A percentile compares a stretch with the other conserved stretches of the same genome.
These are phyloP conservation scores for Andrena chrysosceles DNA, from an alignment of 2,888 invertebrate genomes.

Conservation along the genomic window DNA sequence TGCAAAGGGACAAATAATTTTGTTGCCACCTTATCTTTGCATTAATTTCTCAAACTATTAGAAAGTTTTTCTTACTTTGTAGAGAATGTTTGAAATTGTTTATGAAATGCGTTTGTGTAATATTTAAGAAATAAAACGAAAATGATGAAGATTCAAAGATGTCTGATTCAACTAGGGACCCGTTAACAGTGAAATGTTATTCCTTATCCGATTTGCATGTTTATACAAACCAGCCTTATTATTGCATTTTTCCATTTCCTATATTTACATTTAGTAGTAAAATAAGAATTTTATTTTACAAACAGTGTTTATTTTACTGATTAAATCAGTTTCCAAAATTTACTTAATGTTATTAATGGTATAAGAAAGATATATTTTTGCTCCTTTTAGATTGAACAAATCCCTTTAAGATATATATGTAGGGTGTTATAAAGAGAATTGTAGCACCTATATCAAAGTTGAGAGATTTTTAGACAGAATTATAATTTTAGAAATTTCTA, in stretches of 20 bases:
- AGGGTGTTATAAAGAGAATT: background rate
- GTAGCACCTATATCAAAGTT: background rate
- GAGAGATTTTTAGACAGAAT: background rate
- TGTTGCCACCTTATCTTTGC: no score
- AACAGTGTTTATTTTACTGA: background rate
- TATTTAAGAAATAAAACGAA: no score
- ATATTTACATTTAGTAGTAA: background rate
- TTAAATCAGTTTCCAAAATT: constrained; percentile 1
- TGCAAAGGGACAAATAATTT: no score
- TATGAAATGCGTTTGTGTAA: no score
- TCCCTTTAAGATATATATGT: background rate
- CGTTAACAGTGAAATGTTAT: no score
- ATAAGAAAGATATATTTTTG: background rate
- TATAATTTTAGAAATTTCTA: background rate
- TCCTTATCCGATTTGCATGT: background rate
- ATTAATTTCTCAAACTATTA: no score
- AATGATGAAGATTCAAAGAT: no score
- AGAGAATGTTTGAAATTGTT: no score
- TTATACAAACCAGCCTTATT: background rate
- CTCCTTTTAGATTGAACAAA: background rate
- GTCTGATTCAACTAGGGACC: no score
- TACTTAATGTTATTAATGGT: background rate
- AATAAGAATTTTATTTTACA: constrained; percentile 1
- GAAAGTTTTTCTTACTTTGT: no score
- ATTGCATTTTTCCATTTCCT: background rate